Evolutionary conservation across 2,113 vertebrate species (phyloP).

Genomic region (Gulo gulo): DNA sequence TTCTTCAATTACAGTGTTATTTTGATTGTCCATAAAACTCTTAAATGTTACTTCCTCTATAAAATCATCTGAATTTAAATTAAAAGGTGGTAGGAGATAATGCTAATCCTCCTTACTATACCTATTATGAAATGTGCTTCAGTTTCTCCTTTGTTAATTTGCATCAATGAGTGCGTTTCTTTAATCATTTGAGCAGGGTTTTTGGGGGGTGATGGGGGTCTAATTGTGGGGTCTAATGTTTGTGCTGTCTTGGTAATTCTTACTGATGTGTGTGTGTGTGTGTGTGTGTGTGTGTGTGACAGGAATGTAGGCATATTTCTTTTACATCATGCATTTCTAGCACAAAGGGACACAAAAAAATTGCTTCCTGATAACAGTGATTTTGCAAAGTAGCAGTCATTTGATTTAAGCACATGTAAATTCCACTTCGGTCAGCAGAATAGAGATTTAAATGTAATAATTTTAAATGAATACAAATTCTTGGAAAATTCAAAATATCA

Average conservation of each 20-base stretch:
- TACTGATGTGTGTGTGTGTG: neutral
- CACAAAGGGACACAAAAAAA: neutral
- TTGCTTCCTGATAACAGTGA: constrained; percentile 23
- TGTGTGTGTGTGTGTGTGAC: neutral
- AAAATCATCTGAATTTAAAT: neutral
- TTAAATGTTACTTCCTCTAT: neutral
- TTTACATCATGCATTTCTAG: neutral
- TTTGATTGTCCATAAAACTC: neutral
- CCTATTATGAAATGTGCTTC: neutral
- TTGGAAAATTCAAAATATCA: neutral
- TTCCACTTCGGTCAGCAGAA: neutral
- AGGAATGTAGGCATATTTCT: neutral
- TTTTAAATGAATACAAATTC: neutral
- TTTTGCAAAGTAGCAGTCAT: constrained; percentile 11
- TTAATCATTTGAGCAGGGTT: neutral
- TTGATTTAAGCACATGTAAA: constrained; percentile 41
- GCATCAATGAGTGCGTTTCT: neutral
- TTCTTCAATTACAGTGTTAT: neutral
- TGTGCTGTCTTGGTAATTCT: neutral
- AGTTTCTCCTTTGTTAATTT: neutral
- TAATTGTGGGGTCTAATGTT: neutral
- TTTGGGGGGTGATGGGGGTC: accelerated
- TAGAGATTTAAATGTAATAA: neutral
- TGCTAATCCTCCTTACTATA: neutral
- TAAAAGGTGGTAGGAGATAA: neutral